Base-by-base conservation (phyloP, 2,113 vertebrate genomes). In the Pseudopipra pipra region DNA sequence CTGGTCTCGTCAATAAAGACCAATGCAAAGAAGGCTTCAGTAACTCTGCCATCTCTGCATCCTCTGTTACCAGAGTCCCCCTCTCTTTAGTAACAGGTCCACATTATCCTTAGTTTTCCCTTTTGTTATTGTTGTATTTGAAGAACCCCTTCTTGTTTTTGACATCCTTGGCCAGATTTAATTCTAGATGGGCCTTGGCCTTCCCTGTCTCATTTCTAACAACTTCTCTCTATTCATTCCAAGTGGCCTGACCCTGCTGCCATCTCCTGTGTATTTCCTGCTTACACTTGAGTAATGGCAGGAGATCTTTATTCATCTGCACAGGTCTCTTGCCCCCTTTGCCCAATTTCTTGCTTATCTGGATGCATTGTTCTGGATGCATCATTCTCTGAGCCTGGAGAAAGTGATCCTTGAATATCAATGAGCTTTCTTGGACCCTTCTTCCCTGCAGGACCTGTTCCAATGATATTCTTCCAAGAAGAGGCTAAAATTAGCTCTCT, bases 401-500 rank as follows among this genome's bases (percentile, higher is more conserved):
- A 39, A 62, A 62, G 16, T 39, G 59, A 39, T 62, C 35, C 35
- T 61, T 37, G 58, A 37, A 37, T 61, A 27, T 62, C 25, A 62
- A 62, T 25, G 24, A 39, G 27, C 35, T 27, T 8, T 28, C 35
- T 62, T 39, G 16, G 35, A 39, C 59, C 16, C 24, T 39, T 39
- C 35, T 62, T 27, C 25, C 25, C 37, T 39, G 16, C 8, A 39
- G 59, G 59, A 17, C 35, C 25, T 39, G 37, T 62, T 62, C 59
- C 59, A 37, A 62, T 39, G 59, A 27, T 35, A 59, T n/a, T 52
- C 11, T 74, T 39, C 19, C 27, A 59, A 74, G 52, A 21, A 66
- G n/a, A 46, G 12, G 5, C 22, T 33, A 11, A 11, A 0, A 0
- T 33, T 24, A 66, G 25, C 12, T 59, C 33, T 74, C 33, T 19